Evolutionary conservation across 2,797 vertebrate genomes (phyloP).

Genomic region (Amazona finschi): DNA sequence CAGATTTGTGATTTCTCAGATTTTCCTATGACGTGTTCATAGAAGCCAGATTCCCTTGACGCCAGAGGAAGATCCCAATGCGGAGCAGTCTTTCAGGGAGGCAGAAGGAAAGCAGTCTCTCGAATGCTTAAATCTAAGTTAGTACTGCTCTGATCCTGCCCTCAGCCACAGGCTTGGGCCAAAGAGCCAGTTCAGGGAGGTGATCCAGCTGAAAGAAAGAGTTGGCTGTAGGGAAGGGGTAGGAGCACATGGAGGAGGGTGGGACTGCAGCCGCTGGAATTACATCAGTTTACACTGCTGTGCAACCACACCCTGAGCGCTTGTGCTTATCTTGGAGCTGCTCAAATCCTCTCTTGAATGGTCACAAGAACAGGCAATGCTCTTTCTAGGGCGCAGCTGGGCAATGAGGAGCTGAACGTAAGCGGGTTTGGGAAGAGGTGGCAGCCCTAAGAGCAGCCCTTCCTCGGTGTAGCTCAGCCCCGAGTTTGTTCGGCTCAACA

Average conservation of each 20-base stretch:
- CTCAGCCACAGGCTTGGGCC: neutral
- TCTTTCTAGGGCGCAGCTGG: neutral
- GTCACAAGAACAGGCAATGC: neutral
- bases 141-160: neutral
- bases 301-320: constrained; percentile 4
- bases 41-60: neutral
- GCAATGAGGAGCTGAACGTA: neutral
- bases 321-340: constrained; percentile 10
- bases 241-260: neutral
- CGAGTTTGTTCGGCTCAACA: constrained; percentile 49
- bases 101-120: neutral
- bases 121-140: neutral
- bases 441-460: neutral
- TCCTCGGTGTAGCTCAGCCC: neutral
- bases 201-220: neutral
- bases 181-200: neutral
- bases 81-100: neutral
- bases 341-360: neutral
- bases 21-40: constrained; percentile 34
- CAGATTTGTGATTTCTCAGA: constrained; percentile 43
- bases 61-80: neutral
- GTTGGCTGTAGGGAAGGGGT: neutral
- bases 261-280: constrained; percentile 14
- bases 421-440: neutral
- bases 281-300: constrained; percentile 6